Evolutionary conservation across 2,888 invertebrate species (phyloP).

Genomic region (Steinernema carpocapsae): DNA sequence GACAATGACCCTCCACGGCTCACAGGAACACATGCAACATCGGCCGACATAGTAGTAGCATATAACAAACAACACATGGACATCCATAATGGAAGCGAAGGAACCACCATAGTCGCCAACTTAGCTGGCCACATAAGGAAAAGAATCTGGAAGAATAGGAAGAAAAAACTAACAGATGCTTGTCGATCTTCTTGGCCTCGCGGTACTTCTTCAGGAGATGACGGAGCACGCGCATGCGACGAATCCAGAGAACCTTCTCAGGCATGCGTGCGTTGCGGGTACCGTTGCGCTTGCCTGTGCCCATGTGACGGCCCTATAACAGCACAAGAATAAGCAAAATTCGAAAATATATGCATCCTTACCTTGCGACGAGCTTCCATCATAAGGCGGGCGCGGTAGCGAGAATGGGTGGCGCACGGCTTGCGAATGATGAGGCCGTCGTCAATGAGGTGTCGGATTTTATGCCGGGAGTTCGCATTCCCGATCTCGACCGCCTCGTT

Average conservation of each 20-base stretch:
- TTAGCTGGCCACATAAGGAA: neutral
- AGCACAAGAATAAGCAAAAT: neutral
- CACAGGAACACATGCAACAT: too few relatives aligned
- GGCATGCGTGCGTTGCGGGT: conserved; percentile 99
- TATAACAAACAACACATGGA: too few relatives aligned
- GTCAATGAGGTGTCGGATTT: conserved; percentile 93
- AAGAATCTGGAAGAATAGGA: neutral
- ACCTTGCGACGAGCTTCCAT: conserved; percentile 91
- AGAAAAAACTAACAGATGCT: conserved; percentile 77
- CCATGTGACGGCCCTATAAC: conserved; percentile 87
- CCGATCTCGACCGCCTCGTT: conserved; percentile 99
- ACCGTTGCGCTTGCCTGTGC: conserved; percentile 98
- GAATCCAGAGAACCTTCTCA: conserved; percentile 86
- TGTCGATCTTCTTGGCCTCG: conserved; percentile 97
- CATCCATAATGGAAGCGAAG: too few relatives aligned
- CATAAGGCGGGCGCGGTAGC: conserved; percentile 95
- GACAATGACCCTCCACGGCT: too few relatives aligned
- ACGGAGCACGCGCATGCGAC: conserved; percentile 93
- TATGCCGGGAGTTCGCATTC: conserved; percentile 91
- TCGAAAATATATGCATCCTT: neutral
- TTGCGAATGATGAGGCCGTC: conserved; percentile 99
- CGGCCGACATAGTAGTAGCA: too few relatives aligned
- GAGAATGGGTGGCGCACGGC: conserved; percentile 96
- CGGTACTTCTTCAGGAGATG: conserved; percentile 87
- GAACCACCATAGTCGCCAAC: neutral